These are phyloP conservation scores for Eulacestoma nigropectus DNA, from an alignment of 2,113 vertebrate genomes.

Conservation along the genomic window DNA sequence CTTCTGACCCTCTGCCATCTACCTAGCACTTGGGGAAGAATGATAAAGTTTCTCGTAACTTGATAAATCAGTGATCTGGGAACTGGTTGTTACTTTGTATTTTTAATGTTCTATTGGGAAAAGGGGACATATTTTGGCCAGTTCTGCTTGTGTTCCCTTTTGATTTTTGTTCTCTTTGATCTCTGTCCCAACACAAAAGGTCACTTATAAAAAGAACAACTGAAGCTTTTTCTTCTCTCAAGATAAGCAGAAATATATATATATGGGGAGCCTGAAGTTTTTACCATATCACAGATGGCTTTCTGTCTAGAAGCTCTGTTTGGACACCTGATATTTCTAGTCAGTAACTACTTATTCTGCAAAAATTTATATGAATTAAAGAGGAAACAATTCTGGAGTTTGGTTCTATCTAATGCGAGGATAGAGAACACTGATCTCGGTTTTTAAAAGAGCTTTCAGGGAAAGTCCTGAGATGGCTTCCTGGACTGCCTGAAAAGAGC, in stretches of 20 bases:
- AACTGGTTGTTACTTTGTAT: background rate
- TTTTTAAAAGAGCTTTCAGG: background rate
- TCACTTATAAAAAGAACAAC: background rate
- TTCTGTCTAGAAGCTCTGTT: background rate
- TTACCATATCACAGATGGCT: background rate
- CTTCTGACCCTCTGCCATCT: background rate
- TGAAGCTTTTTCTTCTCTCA: background rate
- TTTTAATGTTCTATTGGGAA: background rate
- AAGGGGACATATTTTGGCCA: background rate
- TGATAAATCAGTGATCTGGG: background rate
- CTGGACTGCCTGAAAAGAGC: background rate
- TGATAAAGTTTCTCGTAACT: background rate
- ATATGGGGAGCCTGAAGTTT: background rate
- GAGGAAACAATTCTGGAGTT: background rate
- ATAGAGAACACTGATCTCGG: background rate
- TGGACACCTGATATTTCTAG: background rate
- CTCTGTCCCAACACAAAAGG: background rate
- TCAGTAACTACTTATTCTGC: background rate
- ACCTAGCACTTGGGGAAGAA: background rate
- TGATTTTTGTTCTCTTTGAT: slow-evolving; percentile 10
- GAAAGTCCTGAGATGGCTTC: background rate
- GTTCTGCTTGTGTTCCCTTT: background rate
- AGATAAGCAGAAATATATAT: background rate
- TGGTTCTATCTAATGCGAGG: background rate
- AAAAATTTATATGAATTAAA: background rate